phyloP scores from a whole-genome alignment of 2,888 invertebrate species.

The Melanchra persicariae region DNA sequence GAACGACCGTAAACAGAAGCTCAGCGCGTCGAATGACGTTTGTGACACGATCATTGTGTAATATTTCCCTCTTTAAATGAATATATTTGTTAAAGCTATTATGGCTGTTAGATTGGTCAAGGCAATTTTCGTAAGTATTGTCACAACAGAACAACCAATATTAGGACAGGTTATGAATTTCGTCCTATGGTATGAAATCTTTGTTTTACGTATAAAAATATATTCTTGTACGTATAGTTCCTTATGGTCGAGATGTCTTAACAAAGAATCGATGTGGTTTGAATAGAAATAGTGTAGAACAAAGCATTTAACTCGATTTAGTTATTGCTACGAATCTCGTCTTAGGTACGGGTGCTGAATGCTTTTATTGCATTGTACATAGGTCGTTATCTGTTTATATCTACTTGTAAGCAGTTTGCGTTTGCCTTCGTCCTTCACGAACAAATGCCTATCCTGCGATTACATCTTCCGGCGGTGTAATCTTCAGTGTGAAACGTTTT shows the following conservation, averaged over 20 bases:
- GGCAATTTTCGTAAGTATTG: conserved; percentile 85
- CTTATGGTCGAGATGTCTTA: conserved; percentile 59
- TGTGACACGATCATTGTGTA: conserved; percentile 82
- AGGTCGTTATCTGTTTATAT: conserved; percentile 71
- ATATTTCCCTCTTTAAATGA: conserved; percentile 81
- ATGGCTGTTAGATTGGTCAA: conserved; percentile 85
- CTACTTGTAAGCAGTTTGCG: conserved; percentile 84
- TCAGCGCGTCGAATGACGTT: conserved; percentile 69
- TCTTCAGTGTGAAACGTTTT: conserved; percentile 72
- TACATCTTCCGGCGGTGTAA: conserved; percentile 81
- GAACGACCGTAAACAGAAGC: conserved; percentile 67
- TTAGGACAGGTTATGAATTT: conserved; percentile 68
- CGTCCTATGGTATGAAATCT: conserved; percentile 48
- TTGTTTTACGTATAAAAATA: conserved; percentile 33
- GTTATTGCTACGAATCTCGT: conserved; percentile 58
- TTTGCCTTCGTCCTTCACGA: conserved; percentile 81
- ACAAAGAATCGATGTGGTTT: conserved; percentile 68
- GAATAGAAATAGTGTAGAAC: conserved; percentile 62
- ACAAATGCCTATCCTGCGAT: conserved; percentile 77
- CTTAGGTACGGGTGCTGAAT: conserved; percentile 54
- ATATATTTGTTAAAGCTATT: conserved; percentile 87
- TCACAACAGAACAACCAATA: conserved; percentile 73
- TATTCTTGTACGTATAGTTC: conserved; percentile 17
- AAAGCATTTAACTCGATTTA: conserved; percentile 60
- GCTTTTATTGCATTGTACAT: conserved; percentile 69